A percentile compares a stretch with the other conserved stretches of the same genome.
Conservation (phyloP, 2,113 vertebrate species). For the Takifugu flavidus region DNA sequence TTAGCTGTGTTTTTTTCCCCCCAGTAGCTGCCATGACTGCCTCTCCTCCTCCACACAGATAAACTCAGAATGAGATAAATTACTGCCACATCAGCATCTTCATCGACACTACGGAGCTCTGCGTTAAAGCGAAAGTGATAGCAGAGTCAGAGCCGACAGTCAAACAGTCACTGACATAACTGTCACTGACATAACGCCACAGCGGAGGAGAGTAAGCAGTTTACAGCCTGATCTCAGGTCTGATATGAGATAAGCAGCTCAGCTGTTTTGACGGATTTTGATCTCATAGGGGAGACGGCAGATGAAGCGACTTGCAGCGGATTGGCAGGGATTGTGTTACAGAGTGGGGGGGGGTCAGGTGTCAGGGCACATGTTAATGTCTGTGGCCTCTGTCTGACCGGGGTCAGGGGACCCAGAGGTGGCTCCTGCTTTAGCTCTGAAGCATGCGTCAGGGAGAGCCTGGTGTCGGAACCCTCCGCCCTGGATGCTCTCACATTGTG, state of each 20-base stretch:
- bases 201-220: slow-evolving; percentile 50
- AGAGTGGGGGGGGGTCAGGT: slow-evolving; percentile 33
- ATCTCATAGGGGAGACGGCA: slow-evolving; percentile 28
- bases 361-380: slow-evolving; percentile 9
- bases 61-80: neutral
- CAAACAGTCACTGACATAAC: slow-evolving; percentile 32
- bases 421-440: slow-evolving; percentile 10
- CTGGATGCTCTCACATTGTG: slow-evolving; percentile 12
- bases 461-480: slow-evolving; percentile 11
- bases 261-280: slow-evolving; percentile 55
- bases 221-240: slow-evolving; percentile 37
- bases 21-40: neutral
- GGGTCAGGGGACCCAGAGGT: slow-evolving; percentile 1
- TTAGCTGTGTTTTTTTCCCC: slow-evolving; percentile 8
- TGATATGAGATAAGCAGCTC: slow-evolving; percentile 61
- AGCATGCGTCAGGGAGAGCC: slow-evolving; percentile 59
- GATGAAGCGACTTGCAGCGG: slow-evolving; percentile 36
- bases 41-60: slow-evolving; percentile 1
- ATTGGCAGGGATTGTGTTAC: slow-evolving; percentile 30
- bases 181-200: slow-evolving; percentile 45
- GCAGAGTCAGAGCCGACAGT: no score
- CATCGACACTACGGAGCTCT: neutral
- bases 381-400: slow-evolving; percentile 23
- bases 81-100: neutral
- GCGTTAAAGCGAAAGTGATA: neutral